Evolutionary conservation across 2,888 invertebrate genomes (phyloP).

Genomic region (Osmoderma eremita): DNA sequence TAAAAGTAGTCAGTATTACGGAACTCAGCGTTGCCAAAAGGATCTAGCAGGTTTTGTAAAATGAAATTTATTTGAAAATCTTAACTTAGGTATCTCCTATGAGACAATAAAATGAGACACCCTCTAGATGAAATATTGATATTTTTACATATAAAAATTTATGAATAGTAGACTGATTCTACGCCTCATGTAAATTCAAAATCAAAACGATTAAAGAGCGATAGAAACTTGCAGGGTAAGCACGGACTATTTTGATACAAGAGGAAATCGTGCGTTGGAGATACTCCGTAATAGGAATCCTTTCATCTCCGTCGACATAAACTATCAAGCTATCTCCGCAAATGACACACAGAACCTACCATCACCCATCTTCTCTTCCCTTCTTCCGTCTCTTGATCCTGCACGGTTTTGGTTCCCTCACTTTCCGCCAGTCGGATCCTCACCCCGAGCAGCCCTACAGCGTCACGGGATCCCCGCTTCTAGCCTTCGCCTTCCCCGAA

Average conservation of each 20-base stretch:
- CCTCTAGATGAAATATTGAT: too few relatives aligned
- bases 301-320: slow-evolving; percentile 54
- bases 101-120: too few relatives aligned
- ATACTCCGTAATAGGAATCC: slow-evolving; percentile 54
- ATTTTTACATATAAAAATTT: too few relatives aligned
- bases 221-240: slow-evolving; percentile 33
- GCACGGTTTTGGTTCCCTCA: too few relatives aligned
- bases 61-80: too few relatives aligned
- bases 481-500: background rate
- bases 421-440: background rate
- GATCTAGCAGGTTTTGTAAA: too few relatives aligned
- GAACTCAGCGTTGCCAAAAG: too few relatives aligned
- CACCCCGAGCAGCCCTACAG: background rate
- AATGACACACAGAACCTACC: slow-evolving; percentile 49
- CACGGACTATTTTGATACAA: slow-evolving; percentile 42
- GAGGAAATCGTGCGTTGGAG: slow-evolving; percentile 56
- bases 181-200: too few relatives aligned
- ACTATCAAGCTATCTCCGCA: slow-evolving; percentile 56
- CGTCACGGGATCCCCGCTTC: slow-evolving; percentile 8
- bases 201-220: background rate
- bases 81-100: too few relatives aligned
- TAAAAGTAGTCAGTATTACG: too few relatives aligned
- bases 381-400: background rate
- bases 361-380: slow-evolving; percentile 32
- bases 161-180: too few relatives aligned